Evolutionary conservation across 2,888 invertebrate genomes (phyloP).

Genomic region (Phyto melanocephala): DNA sequence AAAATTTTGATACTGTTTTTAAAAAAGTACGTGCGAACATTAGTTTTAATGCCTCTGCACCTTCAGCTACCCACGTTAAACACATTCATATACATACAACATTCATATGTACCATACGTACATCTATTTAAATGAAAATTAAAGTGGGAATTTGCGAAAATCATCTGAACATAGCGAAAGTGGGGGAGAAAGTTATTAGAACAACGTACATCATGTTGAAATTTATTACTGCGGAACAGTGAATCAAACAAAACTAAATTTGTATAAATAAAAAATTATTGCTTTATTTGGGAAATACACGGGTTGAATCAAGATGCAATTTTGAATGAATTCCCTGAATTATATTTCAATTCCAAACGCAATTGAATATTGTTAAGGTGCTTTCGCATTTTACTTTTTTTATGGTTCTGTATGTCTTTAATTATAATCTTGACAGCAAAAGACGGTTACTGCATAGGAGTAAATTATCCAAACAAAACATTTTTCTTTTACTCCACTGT

Average conservation of each 20-base stretch:
- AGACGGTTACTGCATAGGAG: too few relatives aligned
- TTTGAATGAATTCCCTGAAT: too few relatives aligned
- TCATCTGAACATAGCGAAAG: neutral
- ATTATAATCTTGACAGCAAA: too few relatives aligned
- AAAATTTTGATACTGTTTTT: neutral
- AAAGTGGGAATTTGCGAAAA: slow-evolving; percentile 11
- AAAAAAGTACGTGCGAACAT: neutral
- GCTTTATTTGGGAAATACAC: too few relatives aligned
- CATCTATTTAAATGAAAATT: neutral
- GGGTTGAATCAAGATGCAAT: too few relatives aligned
- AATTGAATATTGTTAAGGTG: too few relatives aligned
- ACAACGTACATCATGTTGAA: neutral
- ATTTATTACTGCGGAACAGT: neutral
- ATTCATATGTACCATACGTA: neutral
- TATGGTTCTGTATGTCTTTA: too few relatives aligned
- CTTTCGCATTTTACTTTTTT: too few relatives aligned
- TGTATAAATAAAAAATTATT: too few relatives aligned
- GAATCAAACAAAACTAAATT: neutral
- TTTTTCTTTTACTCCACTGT: neutral
- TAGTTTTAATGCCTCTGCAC: neutral
- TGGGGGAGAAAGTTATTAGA: neutral
- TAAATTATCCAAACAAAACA: too few relatives aligned
- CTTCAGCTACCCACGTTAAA: neutral
- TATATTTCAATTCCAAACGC: too few relatives aligned
- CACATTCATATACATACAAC: neutral